Conservation (phyloP, 2,888 invertebrate species). For the Sarcophaga rosellei region DNA sequence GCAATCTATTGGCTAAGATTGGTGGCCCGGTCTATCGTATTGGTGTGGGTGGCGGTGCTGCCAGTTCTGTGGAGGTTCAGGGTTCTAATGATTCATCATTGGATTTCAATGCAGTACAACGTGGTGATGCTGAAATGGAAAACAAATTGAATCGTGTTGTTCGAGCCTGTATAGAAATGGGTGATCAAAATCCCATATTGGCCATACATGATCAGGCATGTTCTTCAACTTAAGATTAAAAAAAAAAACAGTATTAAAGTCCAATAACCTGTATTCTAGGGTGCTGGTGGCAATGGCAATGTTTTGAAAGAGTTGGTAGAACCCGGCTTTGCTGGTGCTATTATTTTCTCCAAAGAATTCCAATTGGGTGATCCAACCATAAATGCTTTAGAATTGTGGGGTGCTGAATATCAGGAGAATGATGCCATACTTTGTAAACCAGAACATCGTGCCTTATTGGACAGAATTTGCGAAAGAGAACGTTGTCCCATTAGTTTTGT, state of each 20-base stretch:
- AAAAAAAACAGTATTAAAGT: neutral
- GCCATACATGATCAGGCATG: constrained; percentile 94
- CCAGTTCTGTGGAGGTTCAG: constrained; percentile 97
- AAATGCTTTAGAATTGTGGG: constrained; percentile 97
- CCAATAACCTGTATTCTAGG: constrained; percentile 79
- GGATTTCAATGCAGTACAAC: constrained; percentile 98
- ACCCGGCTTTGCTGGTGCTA: constrained; percentile 90
- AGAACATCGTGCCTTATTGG: constrained; percentile 85
- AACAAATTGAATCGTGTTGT: constrained; percentile 97
- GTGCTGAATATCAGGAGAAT: constrained; percentile 98
- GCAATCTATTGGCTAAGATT: constrained; percentile 95
- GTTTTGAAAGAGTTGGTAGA: constrained; percentile 98
- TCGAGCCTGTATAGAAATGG: constrained; percentile 93
- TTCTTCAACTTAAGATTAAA: neutral
- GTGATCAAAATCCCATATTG: constrained; percentile 91
- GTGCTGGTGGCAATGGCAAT: constrained; percentile 99
- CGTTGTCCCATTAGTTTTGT: constrained; percentile 96
- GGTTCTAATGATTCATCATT: constrained; percentile 92
- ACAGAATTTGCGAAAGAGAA: constrained; percentile 91
- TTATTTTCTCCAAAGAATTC: constrained; percentile 92
- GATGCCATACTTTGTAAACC: constrained; percentile 92
- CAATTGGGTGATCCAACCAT: constrained; percentile 97
- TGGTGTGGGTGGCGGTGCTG: constrained; percentile 99
- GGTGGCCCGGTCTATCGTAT: constrained; percentile 99
- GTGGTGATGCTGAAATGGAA: constrained; percentile 98